phyloP scores from a whole-genome alignment of 2,888 invertebrate genomes.

The Hirtodrosophila trivittata region DNA sequence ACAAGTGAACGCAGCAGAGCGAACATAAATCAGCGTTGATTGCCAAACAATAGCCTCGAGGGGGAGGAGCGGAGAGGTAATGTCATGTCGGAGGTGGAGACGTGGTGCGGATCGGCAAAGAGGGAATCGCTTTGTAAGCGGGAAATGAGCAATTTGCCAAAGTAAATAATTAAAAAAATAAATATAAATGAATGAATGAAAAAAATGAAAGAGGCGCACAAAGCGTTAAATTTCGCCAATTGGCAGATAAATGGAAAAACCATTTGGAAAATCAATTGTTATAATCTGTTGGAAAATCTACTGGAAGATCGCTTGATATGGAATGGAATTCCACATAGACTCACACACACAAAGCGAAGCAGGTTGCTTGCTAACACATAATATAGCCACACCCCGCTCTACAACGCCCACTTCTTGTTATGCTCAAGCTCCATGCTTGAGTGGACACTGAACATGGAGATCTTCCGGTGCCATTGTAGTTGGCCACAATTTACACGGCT shows the following conservation, averaged over 20 bases:
- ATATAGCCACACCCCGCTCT: constrained; percentile 33
- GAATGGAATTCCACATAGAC: constrained; percentile 18
- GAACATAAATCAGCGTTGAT: constrained; percentile 75
- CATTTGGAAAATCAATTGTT: constrained; percentile 21
- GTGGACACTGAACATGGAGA: constrained; percentile 67
- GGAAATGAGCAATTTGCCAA: constrained; percentile 79
- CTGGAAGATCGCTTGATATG: constrained; percentile 45
- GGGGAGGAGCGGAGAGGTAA: background rate
- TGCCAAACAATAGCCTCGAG: constrained; percentile 70
- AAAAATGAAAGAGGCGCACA: constrained; percentile 35
- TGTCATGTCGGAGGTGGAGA: constrained; percentile 7
- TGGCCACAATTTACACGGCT: constrained; percentile 43
- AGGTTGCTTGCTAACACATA: constrained; percentile 35
- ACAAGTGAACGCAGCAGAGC: constrained; percentile 38
- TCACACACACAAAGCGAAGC: constrained; percentile 18
- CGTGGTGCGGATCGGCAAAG: too few species aligned
- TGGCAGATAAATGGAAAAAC: constrained; percentile 9
- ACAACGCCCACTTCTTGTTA: constrained; percentile 16
- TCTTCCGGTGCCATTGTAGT: constrained; percentile 49
- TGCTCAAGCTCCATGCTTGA: constrained; percentile 52
- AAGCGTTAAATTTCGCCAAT: constrained; percentile 35
- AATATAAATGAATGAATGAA: constrained; percentile 64
- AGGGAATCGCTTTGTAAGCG: constrained; percentile 42
- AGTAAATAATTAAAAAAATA: constrained; percentile 77
- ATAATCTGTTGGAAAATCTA: constrained; percentile 42